Evolutionary conservation across 2,113 vertebrate species (phyloP), one percentile per base, ranked within the genome.

Genomic region (Notothenia coriiceps): DNA sequence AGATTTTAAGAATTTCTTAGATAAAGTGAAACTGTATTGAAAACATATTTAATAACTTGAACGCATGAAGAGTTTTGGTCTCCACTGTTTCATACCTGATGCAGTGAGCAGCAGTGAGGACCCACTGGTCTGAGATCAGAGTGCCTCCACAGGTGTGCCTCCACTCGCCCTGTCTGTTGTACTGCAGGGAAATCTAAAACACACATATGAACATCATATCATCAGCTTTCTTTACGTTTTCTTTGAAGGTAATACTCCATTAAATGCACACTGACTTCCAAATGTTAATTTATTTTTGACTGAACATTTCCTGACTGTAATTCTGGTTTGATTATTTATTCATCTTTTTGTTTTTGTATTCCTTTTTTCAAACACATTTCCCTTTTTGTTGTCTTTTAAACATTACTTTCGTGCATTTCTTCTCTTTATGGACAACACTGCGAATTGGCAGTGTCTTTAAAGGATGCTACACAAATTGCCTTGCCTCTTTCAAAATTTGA

Each of bases 91-190:
- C 9, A 66, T 93, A 98, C 97, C 95, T 96, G 94, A 97, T 96
- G 68, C 97, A 98, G 83, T 97, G 97, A 70, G 97, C 97, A 0
- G 97, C 97, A 0, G 97, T 99, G 79, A 98, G 93, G 70, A 98
- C 96, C 85, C 95, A 96, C 80, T 88, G 86, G 0, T 75, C 4
- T 6, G 90, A 82, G 47, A 98, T 97, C 67, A 98, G 92, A 69
- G 95, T 97, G 2, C 97, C 96, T 0, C 97, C 97, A 0, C 97
- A 99, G 0, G 96, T 98, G 90, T 97, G 97, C 18, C 86, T 51
- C 96, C 96, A 98, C 0, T 61, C 55, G 0, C 83, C 86, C 0
- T 18, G 2, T 1, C 1, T 83, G 59, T 86, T 80, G 88, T 96
- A 97, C 92, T 98, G 97, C 77, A 98, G 95, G 0, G 97, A 98